A percentile compares a stretch with the other conserved stretches of the same genome.
phyloP scores from a whole-genome alignment of 2,797 vertebrate genomes.

The Acrocephalus scirpaceus region DNA sequence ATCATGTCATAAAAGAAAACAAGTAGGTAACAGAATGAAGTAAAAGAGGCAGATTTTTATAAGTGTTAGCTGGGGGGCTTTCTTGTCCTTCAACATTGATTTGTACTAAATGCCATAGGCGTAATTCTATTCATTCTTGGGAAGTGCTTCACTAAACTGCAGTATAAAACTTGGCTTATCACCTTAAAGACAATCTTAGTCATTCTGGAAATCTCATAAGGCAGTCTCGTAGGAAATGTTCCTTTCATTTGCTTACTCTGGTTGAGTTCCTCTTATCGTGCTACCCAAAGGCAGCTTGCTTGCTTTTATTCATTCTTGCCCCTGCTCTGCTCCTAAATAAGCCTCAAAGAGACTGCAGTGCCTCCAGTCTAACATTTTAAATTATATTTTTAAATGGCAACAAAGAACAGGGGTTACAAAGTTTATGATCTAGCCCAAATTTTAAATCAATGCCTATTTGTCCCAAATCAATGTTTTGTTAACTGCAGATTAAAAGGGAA shows the following conservation, averaged over 20 bases:
- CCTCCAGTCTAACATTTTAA: neutral
- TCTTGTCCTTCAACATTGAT: constrained; percentile 59
- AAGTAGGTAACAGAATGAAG: constrained; percentile 24
- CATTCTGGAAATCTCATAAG: constrained; percentile 14
- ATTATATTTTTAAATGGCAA: neutral
- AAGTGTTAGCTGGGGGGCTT: constrained; percentile 38
- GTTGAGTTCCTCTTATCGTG: neutral
- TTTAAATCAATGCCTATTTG: neutral
- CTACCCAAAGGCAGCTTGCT: neutral
- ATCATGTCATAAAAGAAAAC: constrained; percentile 42
- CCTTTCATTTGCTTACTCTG: constrained; percentile 31
- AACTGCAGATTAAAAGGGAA: neutral
- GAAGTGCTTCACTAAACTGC: constrained; percentile 52
- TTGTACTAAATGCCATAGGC: constrained; percentile 40
- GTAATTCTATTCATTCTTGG: constrained; percentile 51
- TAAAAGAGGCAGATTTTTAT: constrained; percentile 27
- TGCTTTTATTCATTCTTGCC: neutral
- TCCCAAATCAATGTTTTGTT: neutral
- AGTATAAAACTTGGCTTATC: constrained; percentile 47
- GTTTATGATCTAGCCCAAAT: neutral
- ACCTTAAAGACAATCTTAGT: constrained; percentile 45
- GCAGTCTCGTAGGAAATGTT: constrained; percentile 6
- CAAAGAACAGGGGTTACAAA: neutral
- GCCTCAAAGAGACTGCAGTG: neutral
- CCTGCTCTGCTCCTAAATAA: neutral